Percentiles rank a stretch among this genome's conserved stretches.
Conservation (phyloP, 2,888 invertebrate species). For the Brenthis daphne region DNA sequence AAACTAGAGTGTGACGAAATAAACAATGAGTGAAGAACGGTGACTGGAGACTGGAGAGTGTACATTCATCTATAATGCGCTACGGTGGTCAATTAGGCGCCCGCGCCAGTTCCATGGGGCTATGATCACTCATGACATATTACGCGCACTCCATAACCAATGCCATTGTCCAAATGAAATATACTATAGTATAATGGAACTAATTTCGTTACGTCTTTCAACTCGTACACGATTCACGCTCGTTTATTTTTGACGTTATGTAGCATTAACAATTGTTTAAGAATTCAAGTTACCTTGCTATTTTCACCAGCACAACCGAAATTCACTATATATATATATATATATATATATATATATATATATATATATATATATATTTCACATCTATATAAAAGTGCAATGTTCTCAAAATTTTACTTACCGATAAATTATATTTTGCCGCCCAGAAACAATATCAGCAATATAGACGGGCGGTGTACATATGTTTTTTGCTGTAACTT, state of each 20-base stretch:
- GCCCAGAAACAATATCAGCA: not conserved
- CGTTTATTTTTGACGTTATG: conserved; percentile 34
- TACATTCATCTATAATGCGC: conserved; percentile 72
- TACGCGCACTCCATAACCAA: conserved; percentile 37
- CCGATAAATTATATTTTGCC: conserved; percentile 7
- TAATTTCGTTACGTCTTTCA: conserved; percentile 38
- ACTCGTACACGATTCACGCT: conserved; percentile 24
- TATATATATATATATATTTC: conserved; percentile 4
- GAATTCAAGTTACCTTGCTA: conserved; percentile 5
- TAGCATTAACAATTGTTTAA: conserved; percentile 20
- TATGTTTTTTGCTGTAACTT: not conserved
- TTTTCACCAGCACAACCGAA: not conserved
- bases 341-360: conserved; percentile 7
- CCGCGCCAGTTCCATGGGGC: conserved; percentile 50
- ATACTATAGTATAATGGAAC: conserved; percentile 33
- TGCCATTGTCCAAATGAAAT: conserved; percentile 37
- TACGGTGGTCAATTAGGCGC: conserved; percentile 69
- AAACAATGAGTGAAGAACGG: conserved; percentile 29
- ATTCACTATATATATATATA: not conserved
- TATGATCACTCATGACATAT: conserved; percentile 39
- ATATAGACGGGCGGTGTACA: not conserved
- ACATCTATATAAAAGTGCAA: not conserved
- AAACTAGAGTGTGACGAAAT: conserved; percentile 22
- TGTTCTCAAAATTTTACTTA: conserved; percentile 21
- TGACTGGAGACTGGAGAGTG: conserved; percentile 50